Percentiles rank a stretch among this genome's conserved stretches.
phyloP scores from a whole-genome alignment of 1,140 invertebrate genomes.

The Drosophila bocki region DNA sequence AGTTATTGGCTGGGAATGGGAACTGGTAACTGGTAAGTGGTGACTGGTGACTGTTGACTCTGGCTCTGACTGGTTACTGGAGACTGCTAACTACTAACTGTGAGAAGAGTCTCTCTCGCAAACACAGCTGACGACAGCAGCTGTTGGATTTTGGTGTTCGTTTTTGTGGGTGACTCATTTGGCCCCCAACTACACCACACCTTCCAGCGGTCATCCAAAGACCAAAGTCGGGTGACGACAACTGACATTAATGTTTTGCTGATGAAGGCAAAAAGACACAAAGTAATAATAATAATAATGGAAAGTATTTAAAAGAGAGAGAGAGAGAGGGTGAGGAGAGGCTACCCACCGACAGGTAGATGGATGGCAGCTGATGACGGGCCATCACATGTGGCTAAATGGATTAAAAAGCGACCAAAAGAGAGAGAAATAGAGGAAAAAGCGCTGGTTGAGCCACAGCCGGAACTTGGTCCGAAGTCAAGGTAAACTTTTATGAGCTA shows the following conservation, averaged over 20 bases:
- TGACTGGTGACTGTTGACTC: neutral
- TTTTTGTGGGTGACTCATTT: constrained; percentile 54
- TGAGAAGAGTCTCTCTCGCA: constrained; percentile 26
- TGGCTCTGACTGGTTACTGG: constrained; percentile 11
- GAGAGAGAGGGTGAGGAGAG: constrained; percentile 8
- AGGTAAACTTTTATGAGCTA: constrained; percentile 70
- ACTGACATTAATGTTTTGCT: constrained; percentile 65
- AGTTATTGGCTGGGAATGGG: constrained; percentile 33
- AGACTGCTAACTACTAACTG: constrained; percentile 1
- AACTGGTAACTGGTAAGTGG: constrained; percentile 22
- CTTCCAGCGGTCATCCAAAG: neutral
- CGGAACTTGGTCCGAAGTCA: constrained; percentile 71
- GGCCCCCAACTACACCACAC: constrained; percentile 8
- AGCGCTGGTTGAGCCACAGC: constrained; percentile 56
- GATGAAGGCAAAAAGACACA: constrained; percentile 66
- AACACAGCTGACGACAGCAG: constrained; percentile 64
- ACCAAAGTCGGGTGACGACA: constrained; percentile 24
- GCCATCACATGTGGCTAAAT: constrained; percentile 77
- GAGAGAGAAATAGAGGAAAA: constrained; percentile 17
- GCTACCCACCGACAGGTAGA: constrained; percentile 51
- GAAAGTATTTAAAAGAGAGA: constrained; percentile 76
- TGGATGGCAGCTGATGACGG: constrained; percentile 63
- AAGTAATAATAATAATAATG: constrained; percentile 78
- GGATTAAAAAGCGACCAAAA: constrained; percentile 68
- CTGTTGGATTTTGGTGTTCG: constrained; percentile 16